These are phyloP conservation scores for Microplitis manilae DNA, from an alignment of 2,888 invertebrate species.

Conservation along the genomic window DNA sequence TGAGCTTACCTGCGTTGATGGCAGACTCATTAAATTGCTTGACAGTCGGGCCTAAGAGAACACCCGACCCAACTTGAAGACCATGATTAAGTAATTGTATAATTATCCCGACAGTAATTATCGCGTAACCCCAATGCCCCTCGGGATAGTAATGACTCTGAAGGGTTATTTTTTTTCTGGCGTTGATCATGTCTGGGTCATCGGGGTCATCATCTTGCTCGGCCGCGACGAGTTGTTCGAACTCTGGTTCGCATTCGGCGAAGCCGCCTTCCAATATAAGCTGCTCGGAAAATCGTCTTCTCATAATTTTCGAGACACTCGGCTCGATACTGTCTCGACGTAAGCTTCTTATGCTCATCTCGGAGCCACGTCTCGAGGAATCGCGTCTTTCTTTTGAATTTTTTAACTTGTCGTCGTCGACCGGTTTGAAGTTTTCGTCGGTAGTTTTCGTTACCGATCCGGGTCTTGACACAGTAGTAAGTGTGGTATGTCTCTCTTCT, in stretches of 20 bases:
- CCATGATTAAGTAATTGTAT: slow-evolving; percentile 84
- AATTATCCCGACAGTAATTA: slow-evolving; percentile 80
- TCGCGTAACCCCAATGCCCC: slow-evolving; percentile 90
- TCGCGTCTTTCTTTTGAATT: slow-evolving; percentile 29
- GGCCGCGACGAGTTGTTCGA: slow-evolving; percentile 53
- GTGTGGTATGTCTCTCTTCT: slow-evolving; percentile 4
- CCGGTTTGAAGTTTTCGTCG: slow-evolving; percentile 3
- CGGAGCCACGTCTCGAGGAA: slow-evolving; percentile 49
- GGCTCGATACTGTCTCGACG: slow-evolving; percentile 51
- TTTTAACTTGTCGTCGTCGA: not conserved
- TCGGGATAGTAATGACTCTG: slow-evolving; percentile 85
- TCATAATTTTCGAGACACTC: slow-evolving; percentile 64
- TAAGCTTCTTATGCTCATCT: slow-evolving; percentile 44
- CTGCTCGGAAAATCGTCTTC: slow-evolving; percentile 64
- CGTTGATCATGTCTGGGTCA: slow-evolving; percentile 61
- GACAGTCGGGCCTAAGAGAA: slow-evolving; percentile 60
- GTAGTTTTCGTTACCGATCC: slow-evolving; percentile 14
- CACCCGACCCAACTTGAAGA: slow-evolving; percentile 78
- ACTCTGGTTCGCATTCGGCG: slow-evolving; percentile 52
- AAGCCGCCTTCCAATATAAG: slow-evolving; percentile 64
- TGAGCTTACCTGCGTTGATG: slow-evolving; percentile 56
- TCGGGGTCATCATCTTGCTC: slow-evolving; percentile 53
- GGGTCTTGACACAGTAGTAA: slow-evolving; percentile 13
- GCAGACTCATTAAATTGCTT: slow-evolving; percentile 48
- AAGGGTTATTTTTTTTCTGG: slow-evolving; percentile 61